These are phyloP conservation scores for Cephus spinipes DNA, from an alignment of 2,888 invertebrate genomes.

Conservation along the genomic window DNA sequence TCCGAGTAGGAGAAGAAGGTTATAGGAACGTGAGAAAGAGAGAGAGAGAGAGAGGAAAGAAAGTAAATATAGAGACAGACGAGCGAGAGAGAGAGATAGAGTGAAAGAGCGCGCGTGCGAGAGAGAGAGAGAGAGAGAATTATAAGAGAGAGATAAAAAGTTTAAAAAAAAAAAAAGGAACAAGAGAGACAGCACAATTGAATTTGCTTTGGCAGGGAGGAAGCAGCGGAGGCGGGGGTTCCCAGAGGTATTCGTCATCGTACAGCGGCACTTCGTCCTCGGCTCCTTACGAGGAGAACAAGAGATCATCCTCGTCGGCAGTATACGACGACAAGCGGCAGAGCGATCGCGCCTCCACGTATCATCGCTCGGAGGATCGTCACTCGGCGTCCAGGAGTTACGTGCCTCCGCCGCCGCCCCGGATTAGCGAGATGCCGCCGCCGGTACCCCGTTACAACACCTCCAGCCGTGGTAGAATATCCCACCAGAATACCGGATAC, in stretches of 20 bases:
- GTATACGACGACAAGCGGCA: constrained; percentile 62
- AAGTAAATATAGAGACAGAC: constrained; percentile 7
- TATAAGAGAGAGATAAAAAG: constrained; percentile 26
- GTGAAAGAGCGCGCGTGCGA: constrained; percentile 13
- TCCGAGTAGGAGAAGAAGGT: constrained; percentile 14
- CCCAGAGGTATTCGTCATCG: constrained; percentile 62
- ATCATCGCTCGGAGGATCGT: constrained; percentile 61
- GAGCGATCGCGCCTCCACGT: constrained; percentile 58
- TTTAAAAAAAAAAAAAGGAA: constrained; percentile 16
- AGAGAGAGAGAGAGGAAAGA: neutral
- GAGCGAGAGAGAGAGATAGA: constrained; percentile 11
- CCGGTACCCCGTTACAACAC: constrained; percentile 53
- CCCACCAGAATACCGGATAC: constrained; percentile 55
- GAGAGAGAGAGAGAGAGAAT: constrained; percentile 24
- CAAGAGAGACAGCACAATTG: constrained; percentile 53
- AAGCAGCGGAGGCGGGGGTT: constrained; percentile 54
- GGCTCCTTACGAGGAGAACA: constrained; percentile 58
- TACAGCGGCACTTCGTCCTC: constrained; percentile 58
- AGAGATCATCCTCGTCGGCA: constrained; percentile 57
- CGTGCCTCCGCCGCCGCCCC: constrained; percentile 53
- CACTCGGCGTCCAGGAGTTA: constrained; percentile 61
- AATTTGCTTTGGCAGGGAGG: constrained; percentile 65
- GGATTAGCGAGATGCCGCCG: constrained; percentile 59
- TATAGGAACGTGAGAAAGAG: neutral
- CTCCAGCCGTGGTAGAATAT: constrained; percentile 58